phyloP scores from a whole-genome alignment of 2,888 invertebrate species.

The Drosophila colorata region DNA sequence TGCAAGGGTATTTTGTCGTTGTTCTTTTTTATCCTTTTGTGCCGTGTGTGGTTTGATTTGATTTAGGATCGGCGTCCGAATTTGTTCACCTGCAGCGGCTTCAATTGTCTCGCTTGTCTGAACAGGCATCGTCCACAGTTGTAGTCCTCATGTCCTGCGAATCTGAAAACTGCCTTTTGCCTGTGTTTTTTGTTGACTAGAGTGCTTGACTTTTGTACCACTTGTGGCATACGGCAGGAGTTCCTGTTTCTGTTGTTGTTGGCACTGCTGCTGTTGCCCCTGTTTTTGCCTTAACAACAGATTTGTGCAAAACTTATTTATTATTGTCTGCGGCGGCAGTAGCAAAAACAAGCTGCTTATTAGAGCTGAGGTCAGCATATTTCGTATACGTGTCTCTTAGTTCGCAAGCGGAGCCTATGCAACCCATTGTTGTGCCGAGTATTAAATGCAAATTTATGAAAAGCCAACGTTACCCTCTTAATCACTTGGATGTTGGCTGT shows the following conservation, averaged over 20 bases:
- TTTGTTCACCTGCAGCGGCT: conserved; percentile 40
- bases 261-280: conserved; percentile 25
- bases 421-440: conserved; percentile 12
- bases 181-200: conserved; percentile 32
- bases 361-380: conserved; percentile 30
- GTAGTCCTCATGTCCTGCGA: conserved; percentile 24
- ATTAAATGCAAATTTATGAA: conserved; percentile 48
- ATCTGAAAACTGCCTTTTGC: conserved; percentile 1
- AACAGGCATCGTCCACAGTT: conserved; percentile 38
- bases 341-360: conserved; percentile 29
- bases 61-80: conserved; percentile 15
- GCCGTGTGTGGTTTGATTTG: conserved; percentile 8
- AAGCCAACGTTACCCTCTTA: conserved; percentile 39
- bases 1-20: not conserved
- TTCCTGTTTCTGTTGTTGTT: conserved; percentile 13
- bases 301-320: conserved; percentile 68
- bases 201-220: conserved; percentile 49
- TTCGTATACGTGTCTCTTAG: not conserved
- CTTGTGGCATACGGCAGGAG: conserved; percentile 49
- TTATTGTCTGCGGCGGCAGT: conserved; percentile 33
- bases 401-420: not conserved
- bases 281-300: conserved; percentile 29
- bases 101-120: conserved; percentile 48
- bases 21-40: not conserved
- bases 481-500: conserved; percentile 40